phyloP scores from a whole-genome alignment of 2,888 invertebrate species.

The Scaptomyza tumidula region DNA sequence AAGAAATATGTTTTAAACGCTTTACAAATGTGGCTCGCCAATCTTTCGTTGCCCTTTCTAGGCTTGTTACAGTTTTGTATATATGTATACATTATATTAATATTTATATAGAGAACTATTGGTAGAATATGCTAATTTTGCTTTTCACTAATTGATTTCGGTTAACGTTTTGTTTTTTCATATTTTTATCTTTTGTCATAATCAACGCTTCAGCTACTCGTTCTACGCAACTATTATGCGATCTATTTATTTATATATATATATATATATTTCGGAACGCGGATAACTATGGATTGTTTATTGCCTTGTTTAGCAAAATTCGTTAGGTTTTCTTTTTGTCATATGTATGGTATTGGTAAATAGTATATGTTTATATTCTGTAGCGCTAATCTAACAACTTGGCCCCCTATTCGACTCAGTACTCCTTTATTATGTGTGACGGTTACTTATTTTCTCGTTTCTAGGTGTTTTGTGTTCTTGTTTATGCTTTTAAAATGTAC shows the following conservation, averaged over 20 bases:
- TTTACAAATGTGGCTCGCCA: conserved; percentile 66
- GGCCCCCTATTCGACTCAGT: conserved; percentile 69
- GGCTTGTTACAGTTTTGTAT: conserved; percentile 32
- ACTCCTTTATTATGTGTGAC: conserved; percentile 25
- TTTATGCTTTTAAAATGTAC: conserved; percentile 46
- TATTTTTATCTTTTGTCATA: conserved; percentile 29
- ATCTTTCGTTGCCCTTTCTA: conserved; percentile 55
- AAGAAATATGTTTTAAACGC: conserved; percentile 60
- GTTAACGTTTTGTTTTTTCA: conserved; percentile 52
- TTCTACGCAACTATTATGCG: conserved; percentile 34
- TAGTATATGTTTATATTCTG: conserved; percentile 32
- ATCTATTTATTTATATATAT: conserved; percentile 14
- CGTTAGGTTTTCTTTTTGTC: conserved; percentile 63
- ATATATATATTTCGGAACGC: conserved; percentile 35
- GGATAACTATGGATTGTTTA: conserved; percentile 60
- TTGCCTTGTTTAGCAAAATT: conserved; percentile 81
- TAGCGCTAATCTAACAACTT: conserved; percentile 62
- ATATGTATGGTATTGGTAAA: conserved; percentile 32
- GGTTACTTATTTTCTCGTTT: conserved; percentile 4
- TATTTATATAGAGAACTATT: conserved; percentile 38
- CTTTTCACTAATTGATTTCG: conserved; percentile 72
- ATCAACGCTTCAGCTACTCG: conserved; percentile 44
- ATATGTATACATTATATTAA: conserved; percentile 10
- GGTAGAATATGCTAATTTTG: conserved; percentile 52
- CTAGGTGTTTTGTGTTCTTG: conserved; percentile 17